Base-by-base conservation (phyloP, 2,888 invertebrate genomes). In the Clepsis dumicolana region DNA sequence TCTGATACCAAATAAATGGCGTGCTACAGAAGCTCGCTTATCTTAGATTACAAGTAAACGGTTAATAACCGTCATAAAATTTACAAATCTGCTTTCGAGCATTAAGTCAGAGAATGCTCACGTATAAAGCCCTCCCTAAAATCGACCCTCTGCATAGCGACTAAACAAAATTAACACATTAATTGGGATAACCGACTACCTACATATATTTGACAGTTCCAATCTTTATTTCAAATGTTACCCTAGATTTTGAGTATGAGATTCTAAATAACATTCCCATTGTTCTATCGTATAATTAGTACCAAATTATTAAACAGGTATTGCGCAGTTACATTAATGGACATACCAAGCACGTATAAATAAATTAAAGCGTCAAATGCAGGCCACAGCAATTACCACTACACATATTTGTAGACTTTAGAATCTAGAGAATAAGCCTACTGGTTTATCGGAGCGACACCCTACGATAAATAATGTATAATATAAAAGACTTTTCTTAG, bases 361-460 rank as follows among this genome's bases (percentile, higher is more conserved):
- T 44, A 59, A 59, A 27, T 41, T 41, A 60, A 29, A 48, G 29
- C 29, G 10, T 4, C 44, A 18, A 60, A 60, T 44, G 41, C n/a
- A 29, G 21, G 32, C 35, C 48, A 7, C 21, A 48, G 24, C 50
- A 32, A 50, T 25, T 21, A 4, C 48, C 29, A 32, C 16, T 35
- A 14, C 24, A 24, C 41, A 54, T 64, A 64, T 44, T 54, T 64
- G 24, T 4, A 64, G 32, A 77, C 75, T 76, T 73, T 72, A 73
- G 77, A 78, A 73, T 69, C n/a, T n/a, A n/a, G n/a, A n/a, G n/a
- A 74, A 74, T 59, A 41, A 24, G 48, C 48, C 21, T 21, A 44
- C 27, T 16, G 29, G 27, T 41, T 67, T 70, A 72, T 70, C 41
- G 35, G 48, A 70, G 65, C 56, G 41, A 35, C 53, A 56, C 35